Conservation (phyloP, 1,140 invertebrate genomes). For the Phenacoccus solenopsis region DNA sequence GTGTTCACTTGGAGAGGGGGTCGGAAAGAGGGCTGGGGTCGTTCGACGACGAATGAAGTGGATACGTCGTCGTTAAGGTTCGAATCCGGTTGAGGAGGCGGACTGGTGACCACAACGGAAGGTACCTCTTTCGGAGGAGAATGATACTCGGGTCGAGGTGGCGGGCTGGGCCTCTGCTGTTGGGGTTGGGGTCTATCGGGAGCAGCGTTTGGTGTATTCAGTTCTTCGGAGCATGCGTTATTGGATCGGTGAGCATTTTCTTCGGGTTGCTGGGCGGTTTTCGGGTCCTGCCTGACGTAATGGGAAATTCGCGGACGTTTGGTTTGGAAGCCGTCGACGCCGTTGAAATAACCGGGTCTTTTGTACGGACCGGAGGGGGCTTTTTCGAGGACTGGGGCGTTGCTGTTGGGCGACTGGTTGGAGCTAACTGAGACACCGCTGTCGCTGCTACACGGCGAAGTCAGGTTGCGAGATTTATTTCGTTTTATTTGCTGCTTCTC, state of each 20-base stretch:
- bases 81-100: neutral
- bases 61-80: slow-evolving; percentile 8
- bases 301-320: slow-evolving; percentile 74
- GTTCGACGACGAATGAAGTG: slow-evolving; percentile 19
- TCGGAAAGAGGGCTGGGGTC: slow-evolving; percentile 13
- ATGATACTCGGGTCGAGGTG: neutral
- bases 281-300: slow-evolving; percentile 34
- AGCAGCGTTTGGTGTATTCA: neutral
- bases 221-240: neutral
- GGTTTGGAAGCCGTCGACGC: slow-evolving; percentile 46
- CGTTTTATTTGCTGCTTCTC: slow-evolving; percentile 39
- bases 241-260: neutral
- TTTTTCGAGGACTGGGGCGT: slow-evolving; percentile 26
- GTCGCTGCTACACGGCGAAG: slow-evolving; percentile 70
- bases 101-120: neutral
- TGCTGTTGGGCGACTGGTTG: slow-evolving; percentile 55
- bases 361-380: slow-evolving; percentile 25
- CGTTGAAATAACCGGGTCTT: slow-evolving; percentile 42
- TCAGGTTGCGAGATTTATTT: slow-evolving; percentile 76
- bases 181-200: neutral
- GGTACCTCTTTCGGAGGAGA: neutral
- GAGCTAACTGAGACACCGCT: slow-evolving; percentile 50
- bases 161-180: neutral
- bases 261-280: neutral
- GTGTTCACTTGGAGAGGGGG: neutral